Conservation (phyloP, 2,888 invertebrate genomes). For the Diadegma fenestrale region DNA sequence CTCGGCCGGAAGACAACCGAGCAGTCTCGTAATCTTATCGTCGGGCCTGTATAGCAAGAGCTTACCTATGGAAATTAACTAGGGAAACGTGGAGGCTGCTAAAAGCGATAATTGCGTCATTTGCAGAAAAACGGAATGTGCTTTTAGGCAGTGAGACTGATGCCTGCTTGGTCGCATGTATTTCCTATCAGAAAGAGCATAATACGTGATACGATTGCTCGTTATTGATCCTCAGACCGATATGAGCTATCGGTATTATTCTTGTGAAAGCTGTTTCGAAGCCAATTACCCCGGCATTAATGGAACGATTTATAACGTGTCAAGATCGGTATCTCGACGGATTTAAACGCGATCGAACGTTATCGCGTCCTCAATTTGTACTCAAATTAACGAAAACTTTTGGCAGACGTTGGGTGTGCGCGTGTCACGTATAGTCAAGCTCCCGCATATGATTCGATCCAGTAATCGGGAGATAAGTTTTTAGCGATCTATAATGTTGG, state of each 20-base stretch:
- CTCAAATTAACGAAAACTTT: slow-evolving; percentile 56
- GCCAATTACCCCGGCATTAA: slow-evolving; percentile 72
- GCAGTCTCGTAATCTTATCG: slow-evolving; percentile 58
- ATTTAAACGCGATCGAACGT: slow-evolving; percentile 57
- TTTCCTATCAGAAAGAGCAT: slow-evolving; percentile 6
- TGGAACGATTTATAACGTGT: slow-evolving; percentile 70
- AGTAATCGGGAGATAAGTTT: neutral
- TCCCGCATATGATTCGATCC: neutral
- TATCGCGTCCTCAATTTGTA: slow-evolving; percentile 68
- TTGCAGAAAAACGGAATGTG: neutral
- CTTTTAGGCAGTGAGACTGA: neutral
- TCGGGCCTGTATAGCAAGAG: slow-evolving; percentile 3
- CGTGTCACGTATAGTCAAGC: neutral
- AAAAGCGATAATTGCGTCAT: neutral
- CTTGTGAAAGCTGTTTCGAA: slow-evolving; percentile 62
- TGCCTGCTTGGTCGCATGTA: neutral
- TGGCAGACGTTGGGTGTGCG: neutral
- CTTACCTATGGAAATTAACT: slow-evolving; percentile 56
- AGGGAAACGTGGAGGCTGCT: slow-evolving; percentile 5
- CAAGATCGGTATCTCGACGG: slow-evolving; percentile 68
- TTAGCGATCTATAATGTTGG: neutral
- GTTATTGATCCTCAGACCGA: slow-evolving; percentile 55
- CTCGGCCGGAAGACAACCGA: neutral
- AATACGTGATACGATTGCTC: slow-evolving; percentile 52
- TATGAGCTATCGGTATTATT: slow-evolving; percentile 57